These are phyloP conservation scores for Hermatobates lingyangjiaoensis DNA, from an alignment of 1,140 invertebrate species.

Conservation along the genomic window DNA sequence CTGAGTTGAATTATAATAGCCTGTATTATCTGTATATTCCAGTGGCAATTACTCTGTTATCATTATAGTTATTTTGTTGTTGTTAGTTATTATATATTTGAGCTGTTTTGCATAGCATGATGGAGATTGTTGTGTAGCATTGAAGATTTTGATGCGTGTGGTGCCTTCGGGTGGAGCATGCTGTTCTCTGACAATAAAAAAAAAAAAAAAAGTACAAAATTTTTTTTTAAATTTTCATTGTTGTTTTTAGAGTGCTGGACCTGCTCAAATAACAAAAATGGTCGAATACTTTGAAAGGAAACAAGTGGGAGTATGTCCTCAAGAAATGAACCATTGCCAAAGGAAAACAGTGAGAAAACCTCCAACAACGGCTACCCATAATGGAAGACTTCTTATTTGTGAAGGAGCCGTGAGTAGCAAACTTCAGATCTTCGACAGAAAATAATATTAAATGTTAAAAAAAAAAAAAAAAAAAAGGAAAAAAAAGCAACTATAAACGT, in stretches of 20 bases:
- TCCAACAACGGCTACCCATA: constrained; percentile 17
- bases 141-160: too few relatives aligned
- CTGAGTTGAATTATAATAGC: too few relatives aligned
- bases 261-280: constrained; percentile 56
- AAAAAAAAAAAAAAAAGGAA: too few relatives aligned
- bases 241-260: constrained; percentile 15
- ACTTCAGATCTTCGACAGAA: constrained; percentile 66
- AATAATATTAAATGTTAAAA: too few relatives aligned
- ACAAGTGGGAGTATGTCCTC: constrained; percentile 24
- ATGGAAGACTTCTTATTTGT: constrained; percentile 42
- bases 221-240: too few relatives aligned
- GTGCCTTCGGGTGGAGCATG: too few relatives aligned
- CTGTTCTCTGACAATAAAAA: not conserved
- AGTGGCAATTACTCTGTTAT: too few relatives aligned
- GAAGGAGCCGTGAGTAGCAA: constrained; percentile 68
- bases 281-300: constrained; percentile 76
- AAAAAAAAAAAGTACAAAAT: not conserved
- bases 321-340: constrained; percentile 24
- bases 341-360: constrained; percentile 15
- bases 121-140: too few relatives aligned
- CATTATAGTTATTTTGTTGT: too few relatives aligned
- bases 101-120: not conserved
- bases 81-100: too few relatives aligned
- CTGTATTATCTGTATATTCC: too few relatives aligned
- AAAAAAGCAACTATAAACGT: too few relatives aligned